Evolutionary conservation across 1,140 invertebrate genomes (phyloP).

Genomic region (Triops longicaudatus): DNA sequence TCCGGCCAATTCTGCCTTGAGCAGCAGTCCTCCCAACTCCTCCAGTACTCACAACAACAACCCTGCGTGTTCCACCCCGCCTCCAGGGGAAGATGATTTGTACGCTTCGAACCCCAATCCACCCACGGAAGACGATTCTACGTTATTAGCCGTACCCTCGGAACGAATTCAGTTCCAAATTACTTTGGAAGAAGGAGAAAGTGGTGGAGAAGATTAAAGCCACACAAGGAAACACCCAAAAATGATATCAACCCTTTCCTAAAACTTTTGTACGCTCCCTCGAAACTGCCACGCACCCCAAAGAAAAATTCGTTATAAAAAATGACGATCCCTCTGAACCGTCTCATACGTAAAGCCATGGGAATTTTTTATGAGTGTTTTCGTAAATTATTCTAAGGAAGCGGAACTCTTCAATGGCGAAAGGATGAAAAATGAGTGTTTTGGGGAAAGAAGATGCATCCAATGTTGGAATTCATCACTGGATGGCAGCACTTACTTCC

Average conservation of each 20-base stretch:
- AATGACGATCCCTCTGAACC: no score
- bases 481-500: no score
- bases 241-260: neutral
- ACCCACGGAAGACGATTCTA: neutral
- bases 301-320: no score
- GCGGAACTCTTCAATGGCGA: no score
- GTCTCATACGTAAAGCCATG: no score
- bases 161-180: conserved; percentile 50
- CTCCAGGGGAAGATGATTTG: conserved; percentile 12
- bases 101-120: neutral
- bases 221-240: neutral
- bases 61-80: neutral
- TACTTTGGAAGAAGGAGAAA: conserved; percentile 70
- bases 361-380: no score
- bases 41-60: conserved; percentile 41
- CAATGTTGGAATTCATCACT: no score
- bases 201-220: conserved; percentile 32
- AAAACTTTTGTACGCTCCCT: no score
- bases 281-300: no score
- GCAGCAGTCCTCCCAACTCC: conserved; percentile 47
- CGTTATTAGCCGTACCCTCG: conserved; percentile 41
- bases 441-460: no score
- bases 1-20: conserved; percentile 37
- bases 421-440: no score
- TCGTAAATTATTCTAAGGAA: no score